Conservation (phyloP, 1,140 invertebrate species). For the Lepidurus packardi region DNA sequence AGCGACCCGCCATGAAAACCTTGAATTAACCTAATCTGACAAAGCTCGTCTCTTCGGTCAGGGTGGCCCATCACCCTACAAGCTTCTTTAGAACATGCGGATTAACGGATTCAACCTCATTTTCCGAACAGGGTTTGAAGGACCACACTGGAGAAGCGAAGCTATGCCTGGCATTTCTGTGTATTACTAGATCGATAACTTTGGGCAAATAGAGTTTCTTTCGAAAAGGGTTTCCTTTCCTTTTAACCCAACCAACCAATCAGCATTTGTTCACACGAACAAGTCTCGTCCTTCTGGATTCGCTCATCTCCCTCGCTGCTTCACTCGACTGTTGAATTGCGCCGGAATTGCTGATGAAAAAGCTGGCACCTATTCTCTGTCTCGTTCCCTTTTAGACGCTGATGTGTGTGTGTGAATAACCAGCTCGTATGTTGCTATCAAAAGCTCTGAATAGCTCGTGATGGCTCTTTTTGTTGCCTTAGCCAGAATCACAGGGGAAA, state of each 20-base stretch:
- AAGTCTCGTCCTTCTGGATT: too few species aligned
- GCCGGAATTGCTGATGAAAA: too few species aligned
- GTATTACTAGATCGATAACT: background rate
- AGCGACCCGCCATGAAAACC: background rate
- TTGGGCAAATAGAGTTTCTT: background rate
- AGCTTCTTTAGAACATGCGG: constrained; percentile 15
- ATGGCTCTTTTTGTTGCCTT: constrained; percentile 11
- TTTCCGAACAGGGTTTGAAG: background rate
- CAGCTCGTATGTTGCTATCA: background rate
- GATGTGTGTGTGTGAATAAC: background rate
- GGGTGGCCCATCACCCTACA: constrained; percentile 11
- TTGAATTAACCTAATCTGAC: constrained; percentile 22
- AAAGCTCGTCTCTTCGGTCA: background rate
- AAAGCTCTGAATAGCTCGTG: background rate
- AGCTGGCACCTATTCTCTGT: too few species aligned
- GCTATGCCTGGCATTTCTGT: background rate
- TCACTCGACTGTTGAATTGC: too few species aligned
- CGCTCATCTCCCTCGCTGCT: too few species aligned
- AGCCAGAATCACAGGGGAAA: background rate
- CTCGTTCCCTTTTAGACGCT: too few species aligned
- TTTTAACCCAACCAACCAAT: too few species aligned
- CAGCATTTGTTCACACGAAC: too few species aligned
- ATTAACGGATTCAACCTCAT: constrained; percentile 1
- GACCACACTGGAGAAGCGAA: background rate
- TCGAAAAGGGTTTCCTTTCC: too few species aligned